Percentiles rank a stretch among this genome's conserved stretches.
Evolutionary conservation across 2,113 vertebrate species (phyloP).

Genomic region (Mastomys natalensis): DNA sequence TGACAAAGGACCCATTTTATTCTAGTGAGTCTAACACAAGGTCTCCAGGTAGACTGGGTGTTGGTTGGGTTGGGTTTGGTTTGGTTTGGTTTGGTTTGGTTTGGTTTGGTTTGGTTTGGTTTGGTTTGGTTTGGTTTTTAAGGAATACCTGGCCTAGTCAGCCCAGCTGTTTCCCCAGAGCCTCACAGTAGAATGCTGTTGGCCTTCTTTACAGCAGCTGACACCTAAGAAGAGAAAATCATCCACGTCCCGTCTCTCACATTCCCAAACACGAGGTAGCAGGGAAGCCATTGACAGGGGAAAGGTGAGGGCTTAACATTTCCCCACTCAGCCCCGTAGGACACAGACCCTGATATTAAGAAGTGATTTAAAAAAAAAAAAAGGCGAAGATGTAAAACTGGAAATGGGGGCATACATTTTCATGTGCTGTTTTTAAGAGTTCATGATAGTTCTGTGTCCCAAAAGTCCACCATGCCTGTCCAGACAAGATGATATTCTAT

Average conservation of each 20-base stretch:
- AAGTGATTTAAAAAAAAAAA: too few relatives aligned
- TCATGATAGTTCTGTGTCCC: accelerated
- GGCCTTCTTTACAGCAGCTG: background rate
- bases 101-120: background rate
- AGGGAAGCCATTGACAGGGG: background rate
- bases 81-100: background rate
- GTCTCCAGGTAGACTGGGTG: background rate
- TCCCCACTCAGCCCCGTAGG: background rate
- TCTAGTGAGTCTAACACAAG: background rate
- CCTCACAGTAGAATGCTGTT: background rate
- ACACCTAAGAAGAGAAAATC: background rate
- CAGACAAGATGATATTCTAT: background rate
- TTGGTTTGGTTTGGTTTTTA: background rate
- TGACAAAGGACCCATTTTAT: constrained; percentile 67
- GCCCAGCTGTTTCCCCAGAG: background rate
- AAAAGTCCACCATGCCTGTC: background rate
- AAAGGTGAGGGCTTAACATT: too few relatives aligned
- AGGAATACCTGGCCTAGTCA: background rate
- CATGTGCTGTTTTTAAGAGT: background rate
- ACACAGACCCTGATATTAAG: background rate
- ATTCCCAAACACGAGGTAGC: background rate
- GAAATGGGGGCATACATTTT: accelerated
- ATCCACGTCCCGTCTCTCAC: background rate
- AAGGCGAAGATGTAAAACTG: background rate
- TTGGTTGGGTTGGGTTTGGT: too few relatives aligned